These are phyloP conservation scores for Pristionchus arcanus DNA, from an alignment of 2,888 invertebrate genomes.

Conservation along the genomic window DNA sequence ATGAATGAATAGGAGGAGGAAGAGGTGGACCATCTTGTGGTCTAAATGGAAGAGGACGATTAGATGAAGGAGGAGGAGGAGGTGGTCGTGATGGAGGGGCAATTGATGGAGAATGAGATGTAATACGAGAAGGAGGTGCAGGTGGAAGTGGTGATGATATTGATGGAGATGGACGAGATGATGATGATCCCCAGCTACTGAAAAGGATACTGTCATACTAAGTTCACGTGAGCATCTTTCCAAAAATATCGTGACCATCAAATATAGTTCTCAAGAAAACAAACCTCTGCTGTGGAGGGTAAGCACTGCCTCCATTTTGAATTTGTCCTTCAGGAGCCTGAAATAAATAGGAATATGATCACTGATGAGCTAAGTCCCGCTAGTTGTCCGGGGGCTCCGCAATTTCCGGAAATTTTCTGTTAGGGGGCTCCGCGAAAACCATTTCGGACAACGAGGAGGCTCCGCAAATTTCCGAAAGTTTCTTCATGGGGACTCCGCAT, in stretches of 20 bases:
- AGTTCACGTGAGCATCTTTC: not conserved
- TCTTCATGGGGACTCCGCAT: too few relatives aligned
- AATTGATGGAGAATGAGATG: not conserved
- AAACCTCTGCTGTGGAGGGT: not conserved
- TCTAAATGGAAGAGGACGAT: slow-evolving; percentile 39
- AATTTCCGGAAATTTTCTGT: too few relatives aligned
- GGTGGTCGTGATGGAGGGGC: slow-evolving; percentile 47
- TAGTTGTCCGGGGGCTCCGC: too few relatives aligned
- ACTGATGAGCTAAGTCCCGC: not conserved
- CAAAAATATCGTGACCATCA: not conserved
- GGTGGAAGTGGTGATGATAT: slow-evolving; percentile 38
- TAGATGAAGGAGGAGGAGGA: slow-evolving; percentile 50
- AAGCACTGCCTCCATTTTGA: not conserved
- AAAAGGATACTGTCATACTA: not conserved
- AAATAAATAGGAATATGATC: not conserved
- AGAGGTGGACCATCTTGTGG: slow-evolving; percentile 59
- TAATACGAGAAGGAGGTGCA: slow-evolving; percentile 48
- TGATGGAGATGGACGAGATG: slow-evolving; percentile 25
- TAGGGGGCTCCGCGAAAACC: too few relatives aligned
- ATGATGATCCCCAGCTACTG: slow-evolving; percentile 5
- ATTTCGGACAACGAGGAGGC: too few relatives aligned
- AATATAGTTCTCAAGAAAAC: not conserved
- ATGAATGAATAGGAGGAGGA: slow-evolving; percentile 28
- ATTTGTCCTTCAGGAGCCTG: slow-evolving; percentile 31
- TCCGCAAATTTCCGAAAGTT: not conserved